Evolutionary conservation across 2,797 vertebrate species (phyloP).

Genomic region (Jordanella pulchra): DNA sequence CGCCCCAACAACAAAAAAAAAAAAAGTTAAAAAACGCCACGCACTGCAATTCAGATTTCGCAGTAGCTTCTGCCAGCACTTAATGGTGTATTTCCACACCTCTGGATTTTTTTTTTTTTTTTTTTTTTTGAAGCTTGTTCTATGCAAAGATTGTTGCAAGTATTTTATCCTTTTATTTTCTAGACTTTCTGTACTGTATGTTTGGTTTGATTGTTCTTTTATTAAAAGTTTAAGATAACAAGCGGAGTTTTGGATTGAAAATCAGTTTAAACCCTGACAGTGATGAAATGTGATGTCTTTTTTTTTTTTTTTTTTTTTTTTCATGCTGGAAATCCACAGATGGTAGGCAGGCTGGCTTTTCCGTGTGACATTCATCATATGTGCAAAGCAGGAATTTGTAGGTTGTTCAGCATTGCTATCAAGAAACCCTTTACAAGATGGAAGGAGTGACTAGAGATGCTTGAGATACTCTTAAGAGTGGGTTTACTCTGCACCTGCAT

Average conservation of each 20-base stretch:
- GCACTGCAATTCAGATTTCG: slow-evolving; percentile 52
- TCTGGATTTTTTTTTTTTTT: slow-evolving; percentile 36
- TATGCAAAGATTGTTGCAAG: slow-evolving; percentile 82
- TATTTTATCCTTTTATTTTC: slow-evolving; percentile 63
- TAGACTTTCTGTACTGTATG: slow-evolving; percentile 71
- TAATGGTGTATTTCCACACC: slow-evolving; percentile 60
- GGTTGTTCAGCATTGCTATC: slow-evolving; percentile 28
- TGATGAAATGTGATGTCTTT: slow-evolving; percentile 28
- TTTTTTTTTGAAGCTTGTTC: slow-evolving; percentile 66
- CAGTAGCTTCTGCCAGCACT: slow-evolving; percentile 61
- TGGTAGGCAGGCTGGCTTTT: slow-evolving; percentile 22
- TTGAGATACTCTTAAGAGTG: slow-evolving; percentile 74
- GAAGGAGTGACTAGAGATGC: slow-evolving; percentile 66
- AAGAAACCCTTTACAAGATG: slow-evolving; percentile 51
- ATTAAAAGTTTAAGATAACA: slow-evolving; percentile 79
- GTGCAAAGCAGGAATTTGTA: slow-evolving; percentile 46
- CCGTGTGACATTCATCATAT: slow-evolving; percentile 19
- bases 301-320: slow-evolving; percentile 8
- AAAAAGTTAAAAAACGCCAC: too few species aligned
- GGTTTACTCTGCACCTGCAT: slow-evolving; percentile 46
- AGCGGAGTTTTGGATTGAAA: neutral
- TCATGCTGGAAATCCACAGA: slow-evolving; percentile 46
- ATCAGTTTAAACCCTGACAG: slow-evolving; percentile 6
- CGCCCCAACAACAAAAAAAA: too few species aligned
- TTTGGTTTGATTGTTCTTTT: slow-evolving; percentile 79